These are phyloP conservation scores for Harpagifer antarcticus DNA, from an alignment of 2,797 vertebrate species.

Conservation along the genomic window DNA sequence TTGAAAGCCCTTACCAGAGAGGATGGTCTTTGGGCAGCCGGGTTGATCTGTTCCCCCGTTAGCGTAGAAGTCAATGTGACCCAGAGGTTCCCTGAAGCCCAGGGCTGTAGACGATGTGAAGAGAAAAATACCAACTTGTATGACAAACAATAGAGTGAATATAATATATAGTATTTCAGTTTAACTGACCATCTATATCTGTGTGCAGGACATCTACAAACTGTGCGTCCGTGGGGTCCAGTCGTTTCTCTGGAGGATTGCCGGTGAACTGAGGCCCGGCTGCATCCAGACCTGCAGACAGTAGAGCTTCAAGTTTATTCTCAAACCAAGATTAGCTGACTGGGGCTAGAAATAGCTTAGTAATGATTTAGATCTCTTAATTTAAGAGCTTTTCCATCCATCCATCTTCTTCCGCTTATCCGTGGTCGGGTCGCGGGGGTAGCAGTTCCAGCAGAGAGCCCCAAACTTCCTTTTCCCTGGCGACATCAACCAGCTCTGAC, in stretches of 20 bases:
- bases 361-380: background rate
- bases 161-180: background rate
- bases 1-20: slow-evolving; percentile 84
- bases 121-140: background rate
- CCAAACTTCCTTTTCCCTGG: too few species aligned
- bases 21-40: slow-evolving; percentile 90
- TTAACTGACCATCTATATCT: slow-evolving; percentile 87
- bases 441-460: too few species aligned
- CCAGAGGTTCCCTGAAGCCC: slow-evolving; percentile 89
- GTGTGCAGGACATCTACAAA: slow-evolving; percentile 96
- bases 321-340: slow-evolving; percentile 1
- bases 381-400: background rate
- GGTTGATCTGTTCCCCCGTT: slow-evolving; percentile 95
- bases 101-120: slow-evolving; percentile 80
- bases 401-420: too few species aligned
- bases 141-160: background rate
- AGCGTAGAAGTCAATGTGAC: slow-evolving; percentile 96
- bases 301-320: background rate
- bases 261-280: slow-evolving; percentile 90
- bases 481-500: too few species aligned
- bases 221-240: slow-evolving; percentile 90
- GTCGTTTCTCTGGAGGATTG: slow-evolving; percentile 70
- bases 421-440: too few species aligned
- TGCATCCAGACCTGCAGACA: slow-evolving; percentile 90
- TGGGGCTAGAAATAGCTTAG: background rate